phyloP scores from a whole-genome alignment of 1,140 invertebrate genomes.

The Solen grandis region DNA sequence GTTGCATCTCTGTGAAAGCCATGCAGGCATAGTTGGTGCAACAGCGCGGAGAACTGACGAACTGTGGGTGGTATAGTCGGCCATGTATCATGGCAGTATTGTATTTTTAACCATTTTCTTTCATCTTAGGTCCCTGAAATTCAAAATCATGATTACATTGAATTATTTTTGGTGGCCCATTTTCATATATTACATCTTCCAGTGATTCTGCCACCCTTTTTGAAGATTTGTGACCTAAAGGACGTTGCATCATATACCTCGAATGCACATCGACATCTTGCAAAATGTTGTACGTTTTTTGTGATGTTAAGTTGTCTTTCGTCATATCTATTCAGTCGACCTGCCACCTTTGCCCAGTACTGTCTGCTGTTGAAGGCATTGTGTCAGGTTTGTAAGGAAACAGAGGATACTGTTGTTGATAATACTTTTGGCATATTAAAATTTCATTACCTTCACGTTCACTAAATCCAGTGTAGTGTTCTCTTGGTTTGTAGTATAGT shows the following conservation, averaged over 20 bases:
- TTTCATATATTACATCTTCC: conserved; percentile 1
- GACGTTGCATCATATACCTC: conserved; percentile 25
- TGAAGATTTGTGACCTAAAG: neutral
- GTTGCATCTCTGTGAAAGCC: neutral
- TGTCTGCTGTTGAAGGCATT: neutral
- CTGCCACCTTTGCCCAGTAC: conserved; percentile 16
- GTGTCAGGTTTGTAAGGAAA: conserved; percentile 23
- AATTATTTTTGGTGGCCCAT: conserved; percentile 34
- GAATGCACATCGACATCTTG: conserved; percentile 40
- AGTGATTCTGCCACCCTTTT: neutral
- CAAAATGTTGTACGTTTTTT: conserved; percentile 11
- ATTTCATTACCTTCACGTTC: neutral
- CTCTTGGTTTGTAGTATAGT: conserved; percentile 16
- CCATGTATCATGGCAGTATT: conserved; percentile 16
- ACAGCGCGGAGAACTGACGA: conserved; percentile 13
- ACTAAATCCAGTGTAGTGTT: conserved; percentile 12
- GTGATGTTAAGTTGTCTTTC: neutral
- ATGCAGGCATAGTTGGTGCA: neutral
- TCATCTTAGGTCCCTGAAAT: conserved; percentile 15
- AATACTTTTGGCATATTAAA: conserved; percentile 3
- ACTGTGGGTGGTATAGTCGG: conserved; percentile 26
- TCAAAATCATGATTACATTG: conserved; percentile 33
- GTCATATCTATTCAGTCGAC: conserved; percentile 15
- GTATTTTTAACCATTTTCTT: conserved; percentile 2
- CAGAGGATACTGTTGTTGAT: conserved; percentile 1